These are phyloP conservation scores for Patella depressa DNA, from an alignment of 2,888 invertebrate species.

Conservation along the genomic window DNA sequence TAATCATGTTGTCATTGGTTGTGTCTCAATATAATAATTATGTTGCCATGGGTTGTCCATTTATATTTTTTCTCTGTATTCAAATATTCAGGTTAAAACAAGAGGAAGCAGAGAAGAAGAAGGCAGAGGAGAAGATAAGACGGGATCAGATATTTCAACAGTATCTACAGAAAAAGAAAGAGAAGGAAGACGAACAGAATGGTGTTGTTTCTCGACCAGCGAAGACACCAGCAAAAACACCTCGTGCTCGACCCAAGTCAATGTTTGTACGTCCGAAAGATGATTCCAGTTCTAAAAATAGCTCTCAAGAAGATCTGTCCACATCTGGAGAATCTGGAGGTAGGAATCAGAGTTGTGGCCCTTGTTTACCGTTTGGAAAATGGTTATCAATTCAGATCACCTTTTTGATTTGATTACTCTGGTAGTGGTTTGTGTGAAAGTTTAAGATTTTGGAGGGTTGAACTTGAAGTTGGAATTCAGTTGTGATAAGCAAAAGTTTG, in stretches of 20 bases:
- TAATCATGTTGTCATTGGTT: background rate
- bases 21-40: background rate
- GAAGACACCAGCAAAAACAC: constrained; percentile 26
- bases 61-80: background rate
- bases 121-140: constrained; percentile 88
- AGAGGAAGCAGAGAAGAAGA: constrained; percentile 79
- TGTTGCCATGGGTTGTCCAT: background rate
- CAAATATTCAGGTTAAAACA: constrained; percentile 75
- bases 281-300: constrained; percentile 40
- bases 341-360: background rate
- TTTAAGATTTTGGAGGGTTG: too few species aligned
- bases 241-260: constrained; percentile 59
- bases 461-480: too few species aligned
- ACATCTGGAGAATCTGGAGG: constrained; percentile 24
- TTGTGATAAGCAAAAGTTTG: too few species aligned
- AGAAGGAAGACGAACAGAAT: constrained; percentile 83
- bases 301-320: constrained; percentile 59
- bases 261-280: constrained; percentile 53
- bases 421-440: too few species aligned
- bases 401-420: too few species aligned
- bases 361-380: too few species aligned
- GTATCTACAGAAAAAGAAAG: constrained; percentile 92
- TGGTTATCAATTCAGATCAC: too few species aligned
- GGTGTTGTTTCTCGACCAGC: constrained; percentile 36
- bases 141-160: constrained; percentile 91